Base-by-base conservation (phyloP, 2,797 vertebrate genomes). In the Delichon dasypus region DNA sequence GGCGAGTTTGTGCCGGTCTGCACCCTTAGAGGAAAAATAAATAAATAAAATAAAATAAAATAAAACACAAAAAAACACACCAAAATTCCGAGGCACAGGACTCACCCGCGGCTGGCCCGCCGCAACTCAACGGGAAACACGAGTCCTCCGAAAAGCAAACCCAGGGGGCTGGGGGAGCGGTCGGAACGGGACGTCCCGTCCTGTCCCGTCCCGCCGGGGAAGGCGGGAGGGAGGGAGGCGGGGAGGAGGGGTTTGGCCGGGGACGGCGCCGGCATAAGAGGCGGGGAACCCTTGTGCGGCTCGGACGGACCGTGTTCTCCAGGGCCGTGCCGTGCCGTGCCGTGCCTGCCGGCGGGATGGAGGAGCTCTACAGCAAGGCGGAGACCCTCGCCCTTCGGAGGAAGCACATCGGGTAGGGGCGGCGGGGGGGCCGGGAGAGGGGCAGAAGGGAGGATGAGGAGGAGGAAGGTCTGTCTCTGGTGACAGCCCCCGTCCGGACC, bases 371-470 rank as follows among this genome's bases (percentile, higher is more conserved):
- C 45, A 97, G 97, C 87, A 99, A 99, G 62, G 96, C 96, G 23
- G 97, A 98, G 96, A 99, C 99, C 11, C 96, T 99, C 71, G 98
- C 98, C 27, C 93, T 99, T 90, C 97, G 99, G 87, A 98, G 94
- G 92, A 99, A 97, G 94, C 98, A 99, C 95, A 98, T 99, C 61
- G 99, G 99, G 99, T 99, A 96, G 30, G 79, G 47, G 17, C 20
- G 5, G 54, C 20, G 21, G 47, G 16, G 26, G 38, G 36, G 23
- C 25, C 16, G 7, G 42, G 60, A 62, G 32, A 2, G 20, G 30
- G 21, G 54, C 32, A 55, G 20, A 13, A 42, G 36, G 8, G 29
- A 53, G 15, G 30, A 61, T 18, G 47, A 79, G 2, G 13, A 57
- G 8, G 32, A 55, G 6, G 40, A 58, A 29, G 60, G 34, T 65